Evolutionary conservation across 2,888 invertebrate genomes (phyloP).

Genomic region (Oligia strigilis): DNA sequence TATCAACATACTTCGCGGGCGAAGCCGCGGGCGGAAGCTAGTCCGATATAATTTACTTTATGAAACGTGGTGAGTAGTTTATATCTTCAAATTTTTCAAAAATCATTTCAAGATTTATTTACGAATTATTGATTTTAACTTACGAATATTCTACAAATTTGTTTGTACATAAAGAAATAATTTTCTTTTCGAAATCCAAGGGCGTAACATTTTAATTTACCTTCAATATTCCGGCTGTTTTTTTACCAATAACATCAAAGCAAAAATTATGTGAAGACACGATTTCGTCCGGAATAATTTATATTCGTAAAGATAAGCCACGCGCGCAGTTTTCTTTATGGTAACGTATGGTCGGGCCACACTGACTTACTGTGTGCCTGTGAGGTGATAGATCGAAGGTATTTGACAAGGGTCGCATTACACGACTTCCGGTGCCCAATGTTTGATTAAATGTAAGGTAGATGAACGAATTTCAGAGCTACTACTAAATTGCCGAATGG

Average conservation of each 20-base stretch:
- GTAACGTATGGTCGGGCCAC: slow-evolving; percentile 51
- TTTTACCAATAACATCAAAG: slow-evolving; percentile 56
- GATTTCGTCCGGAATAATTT: slow-evolving; percentile 62
- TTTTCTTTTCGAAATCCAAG: slow-evolving; percentile 22
- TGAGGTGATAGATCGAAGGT: slow-evolving; percentile 70
- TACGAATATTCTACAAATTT: slow-evolving; percentile 22
- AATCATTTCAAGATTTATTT: background rate
- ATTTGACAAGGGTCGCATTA: slow-evolving; percentile 76
- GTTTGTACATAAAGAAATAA: slow-evolving; percentile 9
- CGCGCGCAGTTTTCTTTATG: slow-evolving; percentile 63
- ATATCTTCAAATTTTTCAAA: background rate
- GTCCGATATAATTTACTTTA: background rate
- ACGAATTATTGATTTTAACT: background rate
- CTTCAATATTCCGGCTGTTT: slow-evolving; percentile 17
- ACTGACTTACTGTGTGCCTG: slow-evolving; percentile 49
- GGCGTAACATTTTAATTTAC: slow-evolving; percentile 29
- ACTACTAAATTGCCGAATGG: slow-evolving; percentile 27
- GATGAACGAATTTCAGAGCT: slow-evolving; percentile 55
- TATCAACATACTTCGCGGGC: no score
- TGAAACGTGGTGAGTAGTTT: background rate
- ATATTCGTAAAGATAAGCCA: slow-evolving; percentile 64
- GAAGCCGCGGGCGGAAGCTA: no score
- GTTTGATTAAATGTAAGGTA: slow-evolving; percentile 58
- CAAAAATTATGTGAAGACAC: slow-evolving; percentile 70
- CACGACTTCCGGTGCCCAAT: slow-evolving; percentile 57